Evolutionary conservation across 2,797 vertebrate genomes (phyloP), one percentile per base, ranked within the genome.

Genomic region (Schizopygopsis pylzovi): DNA sequence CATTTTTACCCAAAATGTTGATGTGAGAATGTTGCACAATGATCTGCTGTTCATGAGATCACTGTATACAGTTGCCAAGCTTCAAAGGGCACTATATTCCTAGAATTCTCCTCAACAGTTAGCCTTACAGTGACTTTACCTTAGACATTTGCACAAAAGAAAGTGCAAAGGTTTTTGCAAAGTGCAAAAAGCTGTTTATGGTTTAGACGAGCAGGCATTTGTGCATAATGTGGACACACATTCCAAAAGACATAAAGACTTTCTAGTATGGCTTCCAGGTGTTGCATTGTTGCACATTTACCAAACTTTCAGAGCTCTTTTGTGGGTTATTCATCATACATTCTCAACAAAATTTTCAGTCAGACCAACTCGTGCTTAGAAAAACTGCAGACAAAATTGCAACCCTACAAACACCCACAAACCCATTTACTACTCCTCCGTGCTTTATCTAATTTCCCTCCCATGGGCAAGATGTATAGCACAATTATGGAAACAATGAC

Each of bases 381-480:
- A 88, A 92, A 90, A 91, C 56, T 87, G 79, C 28, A 93, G 88
- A 83, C 91, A 93, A 87, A 92, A 90, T 88, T 37, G 82, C 52
- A 90, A 90, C 84, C 45, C 84, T 91, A 87, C 85, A 90, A 65
- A 86, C 79, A 59, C 89, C 84, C 84, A 88, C n/a, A 91, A 67
- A 89, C 81, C 20, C 79, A 87, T 87, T 92, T 91, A 85, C 91
- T 93, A 92, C 89, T 90, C 71, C 75, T 92, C 85, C 72, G 63
- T 88, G 86, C 92, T 84, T 93, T 84, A 76, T 73, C 81, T 37
- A 49, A 81, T 79, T 90, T 82, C 4, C 87, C 37, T 89, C 67
- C 37, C 90, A 87, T 78, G 87, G 83, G 52, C 85, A 91, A 90
- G 71, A 92, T 89, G 84, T 45, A 89, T 6, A 89, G 76, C 65